These are phyloP conservation scores for Glomeris marginata DNA, from an alignment of 2,888 invertebrate genomes.

Conservation along the genomic window DNA sequence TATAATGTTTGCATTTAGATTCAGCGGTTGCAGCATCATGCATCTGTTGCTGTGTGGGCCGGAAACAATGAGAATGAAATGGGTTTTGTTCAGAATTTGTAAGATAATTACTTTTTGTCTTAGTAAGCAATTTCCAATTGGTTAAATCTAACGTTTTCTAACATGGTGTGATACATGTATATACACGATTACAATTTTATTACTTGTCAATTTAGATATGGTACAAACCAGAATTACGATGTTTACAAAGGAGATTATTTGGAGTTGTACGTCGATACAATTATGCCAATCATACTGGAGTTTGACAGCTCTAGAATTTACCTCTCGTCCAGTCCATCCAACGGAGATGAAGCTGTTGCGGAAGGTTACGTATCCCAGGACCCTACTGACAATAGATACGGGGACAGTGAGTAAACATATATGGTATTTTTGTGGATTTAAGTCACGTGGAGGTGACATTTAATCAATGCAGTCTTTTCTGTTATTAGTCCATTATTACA, in stretches of 20 bases:
- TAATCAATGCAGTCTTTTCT: background rate
- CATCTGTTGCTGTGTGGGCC: conserved; percentile 79
- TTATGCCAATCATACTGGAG: conserved; percentile 46
- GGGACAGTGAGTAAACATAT: conserved; percentile 32
- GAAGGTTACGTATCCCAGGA: conserved; percentile 34
- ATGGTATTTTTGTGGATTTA: background rate
- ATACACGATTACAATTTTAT: no score
- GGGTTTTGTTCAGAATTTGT: conserved; percentile 70
- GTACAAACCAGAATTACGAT: conserved; percentile 36
- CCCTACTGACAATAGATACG: conserved; percentile 34
- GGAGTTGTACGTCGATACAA: conserved; percentile 62
- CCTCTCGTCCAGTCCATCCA: conserved; percentile 80
- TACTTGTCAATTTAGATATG: conserved; percentile 33
- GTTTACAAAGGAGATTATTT: conserved; percentile 60
- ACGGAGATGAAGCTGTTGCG: conserved; percentile 42
- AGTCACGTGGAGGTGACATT: background rate
- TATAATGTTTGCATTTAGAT: conserved; percentile 21
- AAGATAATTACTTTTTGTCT: conserved; percentile 20
- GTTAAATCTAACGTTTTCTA: background rate
- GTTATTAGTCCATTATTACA: conserved; percentile 24
- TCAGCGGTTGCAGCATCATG: conserved; percentile 63
- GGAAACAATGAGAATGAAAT: conserved; percentile 94
- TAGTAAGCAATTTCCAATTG: no score
- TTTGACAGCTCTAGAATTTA: conserved; percentile 51
- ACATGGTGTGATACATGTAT: background rate